Conservation (phyloP, 2,113 vertebrate genomes). For the Pseudolaguvia tuberculata region DNA sequence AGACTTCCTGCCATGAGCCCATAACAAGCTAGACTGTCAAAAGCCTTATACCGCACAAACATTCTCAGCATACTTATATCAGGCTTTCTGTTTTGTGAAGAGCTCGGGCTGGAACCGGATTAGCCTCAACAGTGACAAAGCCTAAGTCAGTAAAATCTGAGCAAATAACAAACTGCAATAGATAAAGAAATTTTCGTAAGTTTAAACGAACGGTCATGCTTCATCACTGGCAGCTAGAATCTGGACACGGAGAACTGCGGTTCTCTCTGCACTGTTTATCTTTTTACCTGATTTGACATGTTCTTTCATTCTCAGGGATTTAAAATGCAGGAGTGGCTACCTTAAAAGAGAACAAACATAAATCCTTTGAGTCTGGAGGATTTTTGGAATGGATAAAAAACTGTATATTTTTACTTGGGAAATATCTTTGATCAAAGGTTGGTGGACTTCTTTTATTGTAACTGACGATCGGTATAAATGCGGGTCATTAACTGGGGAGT, state of each 20-base stretch:
- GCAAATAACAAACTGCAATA: neutral
- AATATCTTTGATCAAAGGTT: neutral
- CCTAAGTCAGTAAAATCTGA: neutral
- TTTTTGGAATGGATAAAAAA: neutral
- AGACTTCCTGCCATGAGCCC: neutral
- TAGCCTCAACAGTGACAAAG: neutral
- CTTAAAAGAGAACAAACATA: neutral
- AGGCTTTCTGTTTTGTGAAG: too few relatives aligned
- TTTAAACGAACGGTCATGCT: neutral
- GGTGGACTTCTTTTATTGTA: neutral
- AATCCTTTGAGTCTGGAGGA: neutral
- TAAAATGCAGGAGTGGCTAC: neutral
- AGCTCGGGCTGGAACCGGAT: too few relatives aligned
- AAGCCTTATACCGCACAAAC: neutral
- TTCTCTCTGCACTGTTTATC: neutral
- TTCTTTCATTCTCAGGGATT: neutral
- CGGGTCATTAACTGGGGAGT: neutral
- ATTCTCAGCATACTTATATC: neutral
- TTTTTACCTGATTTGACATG: slow-evolving; percentile 1
- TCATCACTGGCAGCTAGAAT: neutral
- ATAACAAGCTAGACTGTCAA: neutral
- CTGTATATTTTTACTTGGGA: neutral
- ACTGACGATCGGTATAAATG: neutral
- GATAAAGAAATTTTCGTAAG: neutral
- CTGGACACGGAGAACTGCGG: neutral